Evolutionary conservation across 2,113 vertebrate genomes (phyloP), one percentile per base, ranked within the genome.

Genomic region (Uria aalge): DNA sequence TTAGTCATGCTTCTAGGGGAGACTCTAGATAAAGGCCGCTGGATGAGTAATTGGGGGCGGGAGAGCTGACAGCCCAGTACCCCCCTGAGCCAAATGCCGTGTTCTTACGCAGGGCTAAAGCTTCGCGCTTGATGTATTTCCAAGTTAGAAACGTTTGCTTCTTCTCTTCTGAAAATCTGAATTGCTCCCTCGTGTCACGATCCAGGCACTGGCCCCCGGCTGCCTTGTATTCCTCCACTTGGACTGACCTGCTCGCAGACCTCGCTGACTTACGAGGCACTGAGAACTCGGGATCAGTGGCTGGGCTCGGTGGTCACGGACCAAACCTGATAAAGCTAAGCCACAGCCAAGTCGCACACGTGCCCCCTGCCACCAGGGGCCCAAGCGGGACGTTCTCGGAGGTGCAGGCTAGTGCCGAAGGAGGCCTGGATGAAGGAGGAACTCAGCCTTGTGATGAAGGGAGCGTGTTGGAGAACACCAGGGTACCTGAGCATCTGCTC

Each of bases 111-210:
- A 64, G 24, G 59, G 47, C 77, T 85, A 40, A 56, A 90, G 90
- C 96, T 96, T 96, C 1, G 20, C 74, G 3, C 71, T 69, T 41
- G 69, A 38, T 60, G 9, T 40, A 36, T 90, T 94, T 57, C 96
- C 92, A 8, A 57, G 29, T 29, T 9, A 78, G 60, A 12, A 57
- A 59, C 22, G 5, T 68, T 41, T n/a, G 32, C 88, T 57, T n/a
- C 85, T 88, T 45, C 41, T 52, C 53, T 85, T 48, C 57, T 18
- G 21, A 2, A 19, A 85, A 14, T 64, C 96, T 97, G 96, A 97
- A 93, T 92, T 93, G 85, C 96, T 97, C 78, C 96, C 96, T 97
- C 57, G 88, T 96, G 96, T 95, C 94, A 93, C 38, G 85, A 78
- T 97, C 90, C 96, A 96, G 96, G 96, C 96, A 0, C 90, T 94